Conservation (phyloP, 2,888 invertebrate species). For the Acanthosepion esculentum region DNA sequence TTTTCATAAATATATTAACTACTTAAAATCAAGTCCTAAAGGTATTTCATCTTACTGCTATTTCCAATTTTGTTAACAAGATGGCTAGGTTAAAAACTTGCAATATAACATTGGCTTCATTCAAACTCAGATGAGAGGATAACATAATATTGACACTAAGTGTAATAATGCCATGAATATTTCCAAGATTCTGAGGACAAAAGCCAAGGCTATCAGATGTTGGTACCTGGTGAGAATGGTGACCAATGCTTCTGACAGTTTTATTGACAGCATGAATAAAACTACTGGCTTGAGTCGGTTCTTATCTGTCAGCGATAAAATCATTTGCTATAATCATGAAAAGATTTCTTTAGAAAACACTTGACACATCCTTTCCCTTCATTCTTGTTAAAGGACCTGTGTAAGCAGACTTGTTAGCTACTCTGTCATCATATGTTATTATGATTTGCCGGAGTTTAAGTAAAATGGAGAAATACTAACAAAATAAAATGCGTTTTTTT, state of each 20-base stretch:
- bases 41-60: too few relatives aligned
- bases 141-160: too few relatives aligned
- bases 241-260: constrained; percentile 8
- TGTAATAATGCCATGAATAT: too few relatives aligned
- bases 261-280: neutral
- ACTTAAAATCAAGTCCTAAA: too few relatives aligned
- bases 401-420: neutral
- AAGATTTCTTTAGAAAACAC: constrained; percentile 22
- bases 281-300: neutral
- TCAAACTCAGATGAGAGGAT: too few relatives aligned
- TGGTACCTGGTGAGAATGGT: neutral
- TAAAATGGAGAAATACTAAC: too few relatives aligned
- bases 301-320: neutral
- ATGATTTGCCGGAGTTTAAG: too few relatives aligned
- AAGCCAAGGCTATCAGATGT: neutral
- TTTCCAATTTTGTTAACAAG: too few relatives aligned
- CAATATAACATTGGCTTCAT: too few relatives aligned
- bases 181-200: neutral
- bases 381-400: neutral
- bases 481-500: too few relatives aligned
- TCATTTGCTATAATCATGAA: neutral
- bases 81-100: too few relatives aligned
- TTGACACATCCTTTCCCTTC: neutral
- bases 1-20: too few relatives aligned
- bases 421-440: neutral